Evolutionary conservation across 2,113 vertebrate genomes (phyloP), one percentile per base, ranked within the genome.

Genomic region (Origma solitaria): DNA sequence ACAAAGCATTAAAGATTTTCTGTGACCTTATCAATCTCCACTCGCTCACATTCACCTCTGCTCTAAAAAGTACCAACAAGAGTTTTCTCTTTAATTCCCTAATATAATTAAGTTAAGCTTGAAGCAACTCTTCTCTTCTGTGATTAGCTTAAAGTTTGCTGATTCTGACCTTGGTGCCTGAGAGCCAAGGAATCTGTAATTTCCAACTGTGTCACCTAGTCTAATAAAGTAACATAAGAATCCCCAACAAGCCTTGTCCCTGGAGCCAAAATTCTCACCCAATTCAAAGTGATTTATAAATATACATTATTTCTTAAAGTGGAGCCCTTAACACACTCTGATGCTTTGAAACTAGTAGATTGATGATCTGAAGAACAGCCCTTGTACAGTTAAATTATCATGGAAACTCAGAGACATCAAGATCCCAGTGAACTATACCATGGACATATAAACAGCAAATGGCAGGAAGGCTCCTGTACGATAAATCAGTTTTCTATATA

Each of bases 91-190:
- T 94, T 88, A 94, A 94, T 95, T 95, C 85, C 71, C 85, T 42
- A 69, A 86, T 25, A 93, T 83, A 93, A 94, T 96, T 93, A 95
- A 93, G 24, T 72, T 56, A 82, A 90, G 69, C 84, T 95, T 81
- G 88, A 90, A 96, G 82, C 66, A 93, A 83, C 54, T 86, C 33
- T 75, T 47, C 56, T 82, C 35, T 80, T 93, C 37, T 19, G 27
- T 90, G 92, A 92, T 94, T 92, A 95, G 66, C 30, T 38, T 73
- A 23, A 92, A 88, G 66, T 94, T 77, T 92, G 27, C 66, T 38
- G 37, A 35, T 96, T 87, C 84, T 86, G 75, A 92, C 62, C 38
- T 90, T 82, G 71, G 37, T 82, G 37, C 49, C 79, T 61, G 45
- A 72, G 50, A 92, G 49, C 49, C 58, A 69, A 90, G 42, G n/a